phyloP scores from a whole-genome alignment of 1,140 invertebrate genomes.

The Teleogryllus occipitalis region DNA sequence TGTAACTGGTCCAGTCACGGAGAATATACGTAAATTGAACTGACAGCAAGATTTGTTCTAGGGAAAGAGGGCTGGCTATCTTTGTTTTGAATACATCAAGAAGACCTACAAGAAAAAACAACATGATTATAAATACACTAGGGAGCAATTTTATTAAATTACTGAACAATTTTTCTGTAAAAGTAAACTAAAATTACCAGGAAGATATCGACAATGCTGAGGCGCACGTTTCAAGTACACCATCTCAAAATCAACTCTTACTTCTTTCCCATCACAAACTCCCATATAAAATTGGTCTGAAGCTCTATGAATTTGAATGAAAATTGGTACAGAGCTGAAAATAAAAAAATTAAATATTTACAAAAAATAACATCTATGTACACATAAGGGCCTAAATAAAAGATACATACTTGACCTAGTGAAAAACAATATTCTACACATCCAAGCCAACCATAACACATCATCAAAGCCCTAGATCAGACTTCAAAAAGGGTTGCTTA shows the following conservation, averaged over 20 bases:
- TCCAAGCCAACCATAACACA: no score
- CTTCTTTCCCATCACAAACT: conserved; percentile 60
- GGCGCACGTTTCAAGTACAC: conserved; percentile 76
- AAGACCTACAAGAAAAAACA: conserved; percentile 42
- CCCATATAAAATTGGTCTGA: conserved; percentile 78
- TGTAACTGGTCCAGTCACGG: conserved; percentile 54
- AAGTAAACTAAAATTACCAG: conserved; percentile 28
- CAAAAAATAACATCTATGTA: no score
- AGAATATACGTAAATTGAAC: conserved; percentile 76
- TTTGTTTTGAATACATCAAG: conserved; percentile 72
- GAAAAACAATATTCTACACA: no score
- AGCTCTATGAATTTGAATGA: conserved; percentile 74
- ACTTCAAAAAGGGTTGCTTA: no score
- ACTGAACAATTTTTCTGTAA: neutral
- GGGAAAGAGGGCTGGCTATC: conserved; percentile 49
- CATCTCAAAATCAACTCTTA: conserved; percentile 76
- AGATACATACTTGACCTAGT: no score
- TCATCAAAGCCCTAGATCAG: no score
- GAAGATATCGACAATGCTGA: conserved; percentile 72
- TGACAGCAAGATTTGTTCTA: conserved; percentile 62
- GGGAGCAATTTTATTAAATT: neutral
- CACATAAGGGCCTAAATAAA: no score
- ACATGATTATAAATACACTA: neutral
- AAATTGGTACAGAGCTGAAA: conserved; percentile 69
- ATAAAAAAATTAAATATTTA: conserved; percentile 1